Percentiles rank a stretch among this genome's conserved stretches.
phyloP scores from a whole-genome alignment of 1,140 invertebrate genomes.

The Eumeta japonica region DNA sequence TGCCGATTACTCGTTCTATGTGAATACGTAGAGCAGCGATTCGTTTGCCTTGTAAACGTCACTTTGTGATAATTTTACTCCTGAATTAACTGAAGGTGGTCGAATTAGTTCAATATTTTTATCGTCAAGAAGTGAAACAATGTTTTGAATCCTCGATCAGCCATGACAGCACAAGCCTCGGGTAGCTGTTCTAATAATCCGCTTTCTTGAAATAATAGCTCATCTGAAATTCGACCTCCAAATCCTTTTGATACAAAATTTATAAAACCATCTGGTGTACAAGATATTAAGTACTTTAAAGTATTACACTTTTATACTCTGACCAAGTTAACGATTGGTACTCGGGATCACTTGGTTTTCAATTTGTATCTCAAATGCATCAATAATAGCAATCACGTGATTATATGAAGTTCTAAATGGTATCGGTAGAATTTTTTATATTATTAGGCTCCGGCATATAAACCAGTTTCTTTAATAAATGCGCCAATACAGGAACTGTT shows the following conservation, averaged over 20 bases:
- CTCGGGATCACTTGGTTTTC: not conserved
- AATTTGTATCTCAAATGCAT: conserved; percentile 1
- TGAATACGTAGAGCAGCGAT: conserved; percentile 1
- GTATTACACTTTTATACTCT: conserved; percentile 1
- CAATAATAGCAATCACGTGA: conserved; percentile 1
- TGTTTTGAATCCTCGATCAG: conserved; percentile 1
- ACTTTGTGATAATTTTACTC: not conserved
- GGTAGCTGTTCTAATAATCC: not conserved
- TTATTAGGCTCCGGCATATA: not conserved
- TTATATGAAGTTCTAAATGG: conserved; percentile 1
- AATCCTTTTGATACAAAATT: conserved; percentile 1
- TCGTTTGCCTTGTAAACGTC: conserved; percentile 1
- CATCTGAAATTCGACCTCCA: conserved; percentile 1
- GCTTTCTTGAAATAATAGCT: conserved; percentile 1
- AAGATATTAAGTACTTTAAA: conserved; percentile 1
- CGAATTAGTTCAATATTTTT: conserved; percentile 1
- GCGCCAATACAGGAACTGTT: conserved; percentile 1
- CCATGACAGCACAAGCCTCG: not conserved
- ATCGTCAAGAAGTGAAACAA: conserved; percentile 1
- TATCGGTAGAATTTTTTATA: not conserved
- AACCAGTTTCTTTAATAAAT: conserved; percentile 1
- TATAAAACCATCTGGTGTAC: conserved; percentile 1
- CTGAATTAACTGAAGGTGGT: not conserved
- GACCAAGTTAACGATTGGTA: not conserved
- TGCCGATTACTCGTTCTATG: not conserved